These are phyloP conservation scores for Noctua pronuba DNA, from an alignment of 2,888 invertebrate genomes.

Conservation along the genomic window DNA sequence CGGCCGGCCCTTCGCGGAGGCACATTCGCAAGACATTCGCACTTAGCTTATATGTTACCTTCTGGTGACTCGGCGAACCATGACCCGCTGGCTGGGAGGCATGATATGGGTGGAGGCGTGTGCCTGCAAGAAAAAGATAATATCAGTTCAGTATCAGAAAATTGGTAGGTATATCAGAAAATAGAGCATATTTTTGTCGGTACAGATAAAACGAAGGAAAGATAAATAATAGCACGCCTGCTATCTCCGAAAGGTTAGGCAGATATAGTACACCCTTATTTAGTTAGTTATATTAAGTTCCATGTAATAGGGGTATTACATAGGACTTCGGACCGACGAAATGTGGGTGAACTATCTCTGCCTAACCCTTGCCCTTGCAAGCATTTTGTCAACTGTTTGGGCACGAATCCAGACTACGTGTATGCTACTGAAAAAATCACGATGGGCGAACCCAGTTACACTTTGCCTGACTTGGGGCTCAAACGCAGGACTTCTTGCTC, in stretches of 20 bases:
- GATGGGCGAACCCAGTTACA: neutral
- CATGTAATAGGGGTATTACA: no score
- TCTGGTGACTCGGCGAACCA: conserved; percentile 92
- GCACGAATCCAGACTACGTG: neutral
- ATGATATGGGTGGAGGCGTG: conserved; percentile 73
- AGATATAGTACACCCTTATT: no score
- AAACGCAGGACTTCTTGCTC: neutral
- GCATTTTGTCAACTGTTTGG: neutral
- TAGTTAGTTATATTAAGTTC: no score
- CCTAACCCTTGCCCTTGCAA: no score
- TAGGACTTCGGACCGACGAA: no score
- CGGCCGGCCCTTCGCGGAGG: conserved; percentile 81
- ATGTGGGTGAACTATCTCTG: no score
- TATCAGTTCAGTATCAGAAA: neutral
- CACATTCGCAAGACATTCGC: conserved; percentile 57
- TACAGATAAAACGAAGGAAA: neutral
- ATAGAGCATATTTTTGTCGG: neutral
- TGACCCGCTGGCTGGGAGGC: conserved; percentile 90
- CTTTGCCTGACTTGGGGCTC: neutral
- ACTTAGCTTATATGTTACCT: conserved; percentile 86
- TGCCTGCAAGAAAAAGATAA: conserved; percentile 72
- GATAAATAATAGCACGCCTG: neutral
- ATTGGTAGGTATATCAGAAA: neutral
- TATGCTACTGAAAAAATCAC: neutral
- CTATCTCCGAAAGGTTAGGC: neutral